A percentile compares a stretch with the other conserved stretches of the same genome.
Evolutionary conservation across 1,140 invertebrate genomes (phyloP).

Genomic region (Gryllus bimaculatus): DNA sequence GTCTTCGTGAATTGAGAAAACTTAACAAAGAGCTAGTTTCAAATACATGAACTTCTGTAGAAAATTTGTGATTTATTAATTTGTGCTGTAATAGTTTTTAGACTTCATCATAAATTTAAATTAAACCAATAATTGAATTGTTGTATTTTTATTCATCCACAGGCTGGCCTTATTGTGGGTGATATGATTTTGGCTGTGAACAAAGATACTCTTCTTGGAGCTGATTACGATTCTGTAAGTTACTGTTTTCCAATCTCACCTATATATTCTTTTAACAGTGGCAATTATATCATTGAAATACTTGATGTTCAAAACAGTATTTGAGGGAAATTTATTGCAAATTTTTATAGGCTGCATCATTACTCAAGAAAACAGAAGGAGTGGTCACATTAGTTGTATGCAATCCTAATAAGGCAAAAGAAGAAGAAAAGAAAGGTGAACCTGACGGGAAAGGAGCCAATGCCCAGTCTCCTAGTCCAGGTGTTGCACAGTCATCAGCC

Average conservation of each 20-base stretch:
- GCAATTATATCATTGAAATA: not conserved
- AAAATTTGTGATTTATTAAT: no score
- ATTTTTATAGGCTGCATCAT: conserved; percentile 58
- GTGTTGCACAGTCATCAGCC: conserved; percentile 11
- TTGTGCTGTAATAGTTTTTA: not conserved
- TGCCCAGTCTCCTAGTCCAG: conserved; percentile 19
- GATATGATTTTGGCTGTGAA: conserved; percentile 93
- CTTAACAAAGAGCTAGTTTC: no score
- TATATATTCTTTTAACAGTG: not conserved
- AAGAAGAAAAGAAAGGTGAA: conserved; percentile 35
- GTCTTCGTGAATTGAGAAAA: no score
- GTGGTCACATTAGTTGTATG: conserved; percentile 75
- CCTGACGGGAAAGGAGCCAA: conserved; percentile 14
- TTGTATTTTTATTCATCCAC: conserved; percentile 28
- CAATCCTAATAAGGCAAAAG: conserved; percentile 63
- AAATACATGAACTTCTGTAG: no score
- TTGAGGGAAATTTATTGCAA: not conserved
- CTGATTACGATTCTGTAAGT: conserved; percentile 77
- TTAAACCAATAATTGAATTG: not conserved
- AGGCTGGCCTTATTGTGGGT: conserved; percentile 83
- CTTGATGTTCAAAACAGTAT: not conserved
- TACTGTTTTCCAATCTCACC: conserved; percentile 7
- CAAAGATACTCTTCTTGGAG: conserved; percentile 75
- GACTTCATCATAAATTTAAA: not conserved
- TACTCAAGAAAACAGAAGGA: conserved; percentile 80